phyloP scores from a whole-genome alignment of 2,113 vertebrate genomes.

The Theristicus caerulescens region DNA sequence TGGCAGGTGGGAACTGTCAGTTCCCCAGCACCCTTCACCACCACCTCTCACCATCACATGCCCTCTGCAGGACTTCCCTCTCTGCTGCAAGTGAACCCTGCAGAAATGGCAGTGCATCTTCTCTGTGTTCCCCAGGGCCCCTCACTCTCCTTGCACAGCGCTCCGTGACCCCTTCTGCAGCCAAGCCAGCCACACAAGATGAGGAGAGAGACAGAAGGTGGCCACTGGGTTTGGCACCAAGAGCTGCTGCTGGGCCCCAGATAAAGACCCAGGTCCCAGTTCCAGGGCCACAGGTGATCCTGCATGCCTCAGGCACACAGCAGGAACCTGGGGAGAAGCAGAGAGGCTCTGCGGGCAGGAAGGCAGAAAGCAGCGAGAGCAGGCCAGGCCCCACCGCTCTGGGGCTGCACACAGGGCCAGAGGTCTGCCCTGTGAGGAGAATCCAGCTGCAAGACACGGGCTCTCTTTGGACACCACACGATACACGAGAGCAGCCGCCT shows the following conservation, averaged over 20 bases:
- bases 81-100: neutral
- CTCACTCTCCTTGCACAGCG: no score
- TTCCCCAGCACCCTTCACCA: neutral
- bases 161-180: neutral
- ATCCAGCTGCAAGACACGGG: neutral
- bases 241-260: neutral
- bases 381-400: rapidly evolving
- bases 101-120: neutral
- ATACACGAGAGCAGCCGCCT: neutral
- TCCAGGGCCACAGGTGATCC: neutral
- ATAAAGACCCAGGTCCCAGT: neutral
- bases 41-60: no score
- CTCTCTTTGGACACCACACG: rapidly evolving
- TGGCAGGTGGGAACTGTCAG: neutral
- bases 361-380: neutral
- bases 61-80: neutral
- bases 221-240: neutral
- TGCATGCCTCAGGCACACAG: rapidly evolving
- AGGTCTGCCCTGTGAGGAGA: no score
- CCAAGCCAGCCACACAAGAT: neutral
- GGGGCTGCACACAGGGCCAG: no score
- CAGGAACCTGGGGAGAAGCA: neutral
- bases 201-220: neutral
- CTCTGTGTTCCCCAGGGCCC: neutral
- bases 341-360: rapidly evolving